These are phyloP conservation scores for Pasiphila rectangulata DNA, from an alignment of 2,888 invertebrate genomes.

Conservation along the genomic window DNA sequence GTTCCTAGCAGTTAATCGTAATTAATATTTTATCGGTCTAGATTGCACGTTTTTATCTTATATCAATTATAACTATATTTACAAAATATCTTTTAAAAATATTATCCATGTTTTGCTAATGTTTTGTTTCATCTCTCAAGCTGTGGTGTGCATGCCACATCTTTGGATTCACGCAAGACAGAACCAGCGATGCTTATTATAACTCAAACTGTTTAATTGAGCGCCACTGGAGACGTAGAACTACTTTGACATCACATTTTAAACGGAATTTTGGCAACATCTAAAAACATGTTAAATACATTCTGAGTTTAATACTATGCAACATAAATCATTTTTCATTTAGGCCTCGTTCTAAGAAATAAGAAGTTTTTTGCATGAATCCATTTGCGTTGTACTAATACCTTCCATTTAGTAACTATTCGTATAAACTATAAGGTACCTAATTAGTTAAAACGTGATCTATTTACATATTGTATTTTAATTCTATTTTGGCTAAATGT, in stretches of 20 bases:
- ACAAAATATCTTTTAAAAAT: constrained; percentile 77
- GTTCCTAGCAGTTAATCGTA: constrained; percentile 64
- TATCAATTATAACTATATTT: constrained; percentile 61
- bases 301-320: too few relatives aligned
- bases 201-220: too few relatives aligned
- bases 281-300: constrained; percentile 6
- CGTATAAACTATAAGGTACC: constrained; percentile 50
- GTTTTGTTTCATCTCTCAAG: constrained; percentile 49
- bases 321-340: not conserved
- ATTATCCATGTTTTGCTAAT: constrained; percentile 69
- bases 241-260: too few relatives aligned
- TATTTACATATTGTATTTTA: constrained; percentile 71
- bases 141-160: constrained; percentile 44
- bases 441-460: constrained; percentile 63
- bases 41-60: constrained; percentile 70
- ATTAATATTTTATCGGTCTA: constrained; percentile 60
- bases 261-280: constrained; percentile 2
- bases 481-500: constrained; percentile 79
- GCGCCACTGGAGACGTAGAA: too few relatives aligned
- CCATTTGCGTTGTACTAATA: constrained; percentile 67
- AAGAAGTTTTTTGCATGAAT: constrained; percentile 47
- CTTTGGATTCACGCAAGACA: constrained; percentile 53
- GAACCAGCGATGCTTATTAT: constrained; percentile 23
- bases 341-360: not conserved
- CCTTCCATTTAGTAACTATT: constrained; percentile 53